Percentiles rank a stretch among this genome's conserved stretches.
phyloP scores from a whole-genome alignment of 1,140 invertebrate species.

The Copidosoma floridanum region DNA sequence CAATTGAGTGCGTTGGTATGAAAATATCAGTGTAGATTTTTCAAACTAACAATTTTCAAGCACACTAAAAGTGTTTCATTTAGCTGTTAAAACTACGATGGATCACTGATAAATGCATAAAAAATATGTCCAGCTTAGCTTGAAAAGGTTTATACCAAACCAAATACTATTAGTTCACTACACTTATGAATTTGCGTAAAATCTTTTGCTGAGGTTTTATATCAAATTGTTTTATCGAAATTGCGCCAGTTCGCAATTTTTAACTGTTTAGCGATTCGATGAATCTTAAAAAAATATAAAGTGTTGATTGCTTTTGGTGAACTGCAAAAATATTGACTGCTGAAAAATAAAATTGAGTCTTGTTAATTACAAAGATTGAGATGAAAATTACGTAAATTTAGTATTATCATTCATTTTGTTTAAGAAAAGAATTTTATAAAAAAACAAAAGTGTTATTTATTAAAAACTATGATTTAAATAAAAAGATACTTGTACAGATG shows the following conservation, averaged over 20 bases:
- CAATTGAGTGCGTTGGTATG: too few relatives aligned
- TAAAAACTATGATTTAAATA: too few relatives aligned
- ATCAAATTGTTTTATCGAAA: neutral
- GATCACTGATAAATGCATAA: neutral
- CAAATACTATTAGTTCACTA: neutral
- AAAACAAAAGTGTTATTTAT: too few relatives aligned
- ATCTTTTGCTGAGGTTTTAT: slow-evolving; percentile 6
- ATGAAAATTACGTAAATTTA: too few relatives aligned
- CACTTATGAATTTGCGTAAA: slow-evolving; percentile 3
- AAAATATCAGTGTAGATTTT: too few relatives aligned
- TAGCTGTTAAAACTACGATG: too few relatives aligned
- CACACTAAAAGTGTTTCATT: too few relatives aligned
- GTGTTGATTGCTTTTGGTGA: slow-evolving; percentile 2
- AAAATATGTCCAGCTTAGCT: slow-evolving; percentile 3
- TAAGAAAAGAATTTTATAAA: too few relatives aligned
- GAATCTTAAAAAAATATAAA: neutral
- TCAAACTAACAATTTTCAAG: too few relatives aligned
- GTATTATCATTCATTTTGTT: too few relatives aligned
- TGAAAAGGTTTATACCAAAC: slow-evolving; percentile 5
- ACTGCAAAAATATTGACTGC: neutral
- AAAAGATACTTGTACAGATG: too few relatives aligned
- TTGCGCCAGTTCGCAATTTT: slow-evolving; percentile 7
- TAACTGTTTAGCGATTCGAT: neutral
- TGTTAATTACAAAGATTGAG: slow-evolving; percentile 2
- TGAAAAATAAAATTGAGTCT: neutral